Percentiles rank a stretch among this genome's conserved stretches.
These are phyloP conservation scores for Proctacanthus coquilletti DNA, from an alignment of 1,140 invertebrate genomes.

Conservation along the genomic window DNA sequence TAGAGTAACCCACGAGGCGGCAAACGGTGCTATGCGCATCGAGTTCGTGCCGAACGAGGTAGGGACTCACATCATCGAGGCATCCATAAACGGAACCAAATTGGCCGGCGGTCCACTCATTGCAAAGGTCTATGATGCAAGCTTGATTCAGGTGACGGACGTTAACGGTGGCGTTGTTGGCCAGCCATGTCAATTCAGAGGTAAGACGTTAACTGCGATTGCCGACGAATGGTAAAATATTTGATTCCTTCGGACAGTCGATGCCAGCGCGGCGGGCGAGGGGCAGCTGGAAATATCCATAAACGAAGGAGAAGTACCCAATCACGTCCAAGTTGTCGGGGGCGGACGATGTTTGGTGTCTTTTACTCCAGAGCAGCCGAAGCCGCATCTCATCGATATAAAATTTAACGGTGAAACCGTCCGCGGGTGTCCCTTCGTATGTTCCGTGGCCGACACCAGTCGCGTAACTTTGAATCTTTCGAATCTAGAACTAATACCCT, in stretches of 20 bases:
- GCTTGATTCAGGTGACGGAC: conserved; percentile 80
- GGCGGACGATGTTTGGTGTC: conserved; percentile 87
- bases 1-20: conserved; percentile 55
- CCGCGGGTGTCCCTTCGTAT: conserved; percentile 78
- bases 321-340: conserved; percentile 90
- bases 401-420: conserved; percentile 96
- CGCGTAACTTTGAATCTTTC: conserved; percentile 60
- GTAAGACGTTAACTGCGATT: no score
- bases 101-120: conserved; percentile 70
- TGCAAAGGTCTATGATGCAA: conserved; percentile 85
- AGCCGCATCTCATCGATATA: conserved; percentile 90
- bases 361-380: conserved; percentile 84
- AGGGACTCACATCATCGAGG: conserved; percentile 78
- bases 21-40: conserved; percentile 60
- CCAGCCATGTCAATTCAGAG: conserved; percentile 85
- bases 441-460: conserved; percentile 64
- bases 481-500: conserved; percentile 69
- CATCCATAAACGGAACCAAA: conserved; percentile 71
- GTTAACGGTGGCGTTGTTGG: conserved; percentile 81
- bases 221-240: no score
- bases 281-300: conserved; percentile 95
- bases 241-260: conserved; percentile 47
- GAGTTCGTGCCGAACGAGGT: conserved; percentile 86
- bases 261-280: conserved; percentile 90
- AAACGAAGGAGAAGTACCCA: conserved; percentile 94